Conservation (phyloP, 2,888 invertebrate genomes). For the Drosophila merina region DNA sequence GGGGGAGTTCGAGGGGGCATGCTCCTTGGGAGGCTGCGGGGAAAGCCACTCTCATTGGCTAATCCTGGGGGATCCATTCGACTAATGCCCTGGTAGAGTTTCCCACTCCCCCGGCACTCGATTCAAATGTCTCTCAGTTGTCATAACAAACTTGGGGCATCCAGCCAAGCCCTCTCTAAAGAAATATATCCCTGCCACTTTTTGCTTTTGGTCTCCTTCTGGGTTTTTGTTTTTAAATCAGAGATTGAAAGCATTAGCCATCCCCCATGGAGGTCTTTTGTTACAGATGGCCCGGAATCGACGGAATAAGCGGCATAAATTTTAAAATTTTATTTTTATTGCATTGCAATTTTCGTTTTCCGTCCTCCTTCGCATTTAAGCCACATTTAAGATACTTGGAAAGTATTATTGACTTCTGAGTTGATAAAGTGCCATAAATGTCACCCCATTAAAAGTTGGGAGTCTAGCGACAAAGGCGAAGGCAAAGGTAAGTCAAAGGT, state of each 20-base stretch:
- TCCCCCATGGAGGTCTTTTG: conserved; percentile 47
- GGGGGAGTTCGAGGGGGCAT: conserved; percentile 53
- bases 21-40: conserved; percentile 40
- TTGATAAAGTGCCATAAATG: conserved; percentile 82
- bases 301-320: conserved; percentile 75
- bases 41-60: conserved; percentile 49
- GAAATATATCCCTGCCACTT: background rate
- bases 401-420: conserved; percentile 77
- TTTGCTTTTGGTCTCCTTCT: background rate
- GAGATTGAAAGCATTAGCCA: conserved; percentile 58
- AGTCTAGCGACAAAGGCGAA: conserved; percentile 20
- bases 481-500: conserved; percentile 51
- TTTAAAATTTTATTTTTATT: conserved; percentile 78
- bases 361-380: conserved; percentile 40
- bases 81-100: conserved; percentile 70
- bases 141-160: conserved; percentile 67
- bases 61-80: conserved; percentile 76
- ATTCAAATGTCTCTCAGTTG: conserved; percentile 76
- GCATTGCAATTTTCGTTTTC: conserved; percentile 71
- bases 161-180: conserved; percentile 1
- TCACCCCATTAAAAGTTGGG: conserved; percentile 76
- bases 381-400: conserved; percentile 70
- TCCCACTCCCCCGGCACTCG: conserved; percentile 38
- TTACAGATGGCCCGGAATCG: conserved; percentile 58
- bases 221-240: conserved; percentile 7